These are phyloP conservation scores for Edolisoma coerulescens DNA, from an alignment of 2,113 vertebrate species.

Conservation along the genomic window DNA sequence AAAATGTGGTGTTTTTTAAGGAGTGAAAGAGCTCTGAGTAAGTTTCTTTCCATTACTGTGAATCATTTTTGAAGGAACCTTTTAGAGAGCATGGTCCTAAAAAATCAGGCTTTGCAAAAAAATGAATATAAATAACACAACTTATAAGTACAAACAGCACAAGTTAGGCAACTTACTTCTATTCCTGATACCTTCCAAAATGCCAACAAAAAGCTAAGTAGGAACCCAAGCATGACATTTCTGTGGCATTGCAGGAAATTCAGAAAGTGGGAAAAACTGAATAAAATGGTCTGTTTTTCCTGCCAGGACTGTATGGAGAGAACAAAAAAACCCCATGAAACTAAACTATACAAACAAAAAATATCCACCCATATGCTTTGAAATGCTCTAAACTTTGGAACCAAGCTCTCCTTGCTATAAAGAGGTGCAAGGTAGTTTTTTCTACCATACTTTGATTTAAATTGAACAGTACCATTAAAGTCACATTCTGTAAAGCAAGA, in stretches of 20 bases:
- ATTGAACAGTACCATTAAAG: neutral
- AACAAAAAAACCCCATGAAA: accelerated
- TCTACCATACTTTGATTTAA: neutral
- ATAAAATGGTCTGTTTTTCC: neutral
- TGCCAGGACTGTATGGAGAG: neutral
- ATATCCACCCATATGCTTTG: neutral
- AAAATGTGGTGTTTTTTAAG: neutral
- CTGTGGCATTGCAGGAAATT: neutral
- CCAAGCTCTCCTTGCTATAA: neutral
- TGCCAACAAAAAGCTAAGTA: neutral
- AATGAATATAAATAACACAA: neutral
- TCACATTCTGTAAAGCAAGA: neutral
- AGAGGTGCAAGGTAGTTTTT: neutral
- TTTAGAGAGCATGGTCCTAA: neutral
- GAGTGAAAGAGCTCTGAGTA: neutral
- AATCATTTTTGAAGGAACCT: neutral
- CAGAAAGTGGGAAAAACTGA: neutral
- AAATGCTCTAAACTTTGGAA: neutral
- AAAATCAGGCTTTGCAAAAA: neutral
- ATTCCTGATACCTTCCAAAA: neutral
- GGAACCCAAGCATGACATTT: neutral
- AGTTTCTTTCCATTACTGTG: neutral
- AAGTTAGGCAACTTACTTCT: neutral
- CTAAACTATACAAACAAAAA: neutral
- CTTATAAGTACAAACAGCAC: neutral